Percentiles rank a stretch among this genome's conserved stretches.
phyloP scores from a whole-genome alignment of 2,797 vertebrate genomes.

The Myotis findleyi region DNA sequence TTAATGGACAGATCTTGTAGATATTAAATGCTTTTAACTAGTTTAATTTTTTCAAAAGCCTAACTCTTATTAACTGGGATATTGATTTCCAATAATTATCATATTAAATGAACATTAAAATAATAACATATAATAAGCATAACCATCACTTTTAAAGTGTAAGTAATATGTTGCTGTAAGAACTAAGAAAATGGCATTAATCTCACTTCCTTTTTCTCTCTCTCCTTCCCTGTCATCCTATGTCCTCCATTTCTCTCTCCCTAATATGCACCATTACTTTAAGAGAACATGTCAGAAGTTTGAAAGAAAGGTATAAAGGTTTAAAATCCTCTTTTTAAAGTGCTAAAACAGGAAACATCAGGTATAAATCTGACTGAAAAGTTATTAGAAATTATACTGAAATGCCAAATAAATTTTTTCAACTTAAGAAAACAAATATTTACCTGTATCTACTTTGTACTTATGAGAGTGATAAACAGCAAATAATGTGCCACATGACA shows the following conservation, averaged over 20 bases:
- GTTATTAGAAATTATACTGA: not conserved
- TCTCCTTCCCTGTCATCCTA: not conserved
- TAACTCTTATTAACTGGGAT: not conserved
- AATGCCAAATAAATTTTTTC: not conserved
- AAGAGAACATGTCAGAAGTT: not conserved
- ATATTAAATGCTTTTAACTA: not conserved
- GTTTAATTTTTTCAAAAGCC: not conserved
- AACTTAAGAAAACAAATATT: not conserved
- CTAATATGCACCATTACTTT: not conserved
- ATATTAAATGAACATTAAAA: not conserved
- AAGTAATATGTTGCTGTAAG: not conserved
- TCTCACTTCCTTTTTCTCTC: not conserved
- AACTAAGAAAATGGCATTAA: not conserved
- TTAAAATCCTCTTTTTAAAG: not conserved
- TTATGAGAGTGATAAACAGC: not conserved
- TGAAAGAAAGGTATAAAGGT: not conserved
- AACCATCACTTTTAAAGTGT: not conserved
- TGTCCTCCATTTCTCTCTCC: not conserved
- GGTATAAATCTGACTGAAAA: not conserved
- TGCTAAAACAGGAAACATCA: not conserved
- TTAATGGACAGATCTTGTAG: not conserved
- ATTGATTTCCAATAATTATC: not conserved
- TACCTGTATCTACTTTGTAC: not conserved
- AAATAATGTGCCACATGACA: not conserved
- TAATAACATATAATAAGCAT: not conserved